A percentile compares a stretch with the other conserved stretches of the same genome.
These are phyloP conservation scores for Dendrophyllia cribrosa DNA, from an alignment of 64 coral and sea anemone genomes.

Conservation along the genomic window DNA sequence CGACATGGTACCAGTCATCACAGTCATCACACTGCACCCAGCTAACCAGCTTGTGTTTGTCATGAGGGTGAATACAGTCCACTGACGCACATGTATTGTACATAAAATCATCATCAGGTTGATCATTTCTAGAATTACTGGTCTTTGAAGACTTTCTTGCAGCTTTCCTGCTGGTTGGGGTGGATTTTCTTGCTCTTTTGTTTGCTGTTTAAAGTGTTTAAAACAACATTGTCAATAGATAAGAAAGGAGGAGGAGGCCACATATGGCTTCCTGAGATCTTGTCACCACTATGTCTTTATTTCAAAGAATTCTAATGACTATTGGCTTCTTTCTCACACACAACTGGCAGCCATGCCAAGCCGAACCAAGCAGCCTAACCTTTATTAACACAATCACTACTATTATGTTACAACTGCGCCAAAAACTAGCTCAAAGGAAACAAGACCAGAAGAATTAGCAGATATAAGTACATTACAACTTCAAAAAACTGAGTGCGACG, in stretches of 20 bases:
- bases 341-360: no score
- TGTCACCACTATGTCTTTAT: not conserved
- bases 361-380: no score
- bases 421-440: no score
- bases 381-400: no score
- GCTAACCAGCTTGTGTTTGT: constrained; percentile 65
- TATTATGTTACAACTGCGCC: no score
- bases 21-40: constrained; percentile 99
- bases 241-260: not conserved
- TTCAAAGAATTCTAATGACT: no score
- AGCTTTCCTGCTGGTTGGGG: not conserved
- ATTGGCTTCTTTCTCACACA: no score
- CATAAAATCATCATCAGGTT: not conserved
- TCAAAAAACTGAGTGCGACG: no score
- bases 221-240: not conserved
- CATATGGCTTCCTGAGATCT: not conserved
- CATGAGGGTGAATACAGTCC: constrained; percentile 79
- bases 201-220: not conserved
- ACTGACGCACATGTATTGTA: constrained; percentile 55
- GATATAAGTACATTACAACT: no score
- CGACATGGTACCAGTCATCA: constrained; percentile 91
- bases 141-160: not conserved
- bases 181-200: constrained; percentile 45
- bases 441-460: no score
- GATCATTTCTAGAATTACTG: not conserved